Base-by-base conservation (phyloP, 2,797 vertebrate genomes). In the Coracias cyanogaster region DNA sequence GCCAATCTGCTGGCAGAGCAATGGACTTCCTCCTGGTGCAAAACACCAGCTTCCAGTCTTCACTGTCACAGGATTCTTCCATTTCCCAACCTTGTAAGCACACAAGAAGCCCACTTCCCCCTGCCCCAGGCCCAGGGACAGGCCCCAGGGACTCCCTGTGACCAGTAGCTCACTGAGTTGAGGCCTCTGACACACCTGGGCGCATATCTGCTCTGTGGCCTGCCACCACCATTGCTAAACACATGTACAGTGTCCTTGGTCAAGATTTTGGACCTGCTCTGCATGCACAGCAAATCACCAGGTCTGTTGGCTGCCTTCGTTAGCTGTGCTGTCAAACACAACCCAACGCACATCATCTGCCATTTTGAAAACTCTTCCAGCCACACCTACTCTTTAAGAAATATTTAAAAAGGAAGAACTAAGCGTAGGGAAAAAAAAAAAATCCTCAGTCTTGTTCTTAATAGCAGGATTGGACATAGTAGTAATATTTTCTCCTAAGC, bases 171-270 rank as follows among this genome's bases (percentile, higher is more conserved):
- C 24, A 31, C 14, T 5, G 7, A 62, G 18, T n/a, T 0, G 0
- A 88, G 29, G 4, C 3, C 19, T 31, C 16, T 26, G 25, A 17
- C 15, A 3, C 8, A 28, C 39, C 41, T 35, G 12, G 21, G 17
- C 9, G 0, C 15, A 62, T 2, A 0, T 9, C 24, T 12, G 19
- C 16, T 72, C 33, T 69, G 25, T 19, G 12, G 35, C 6, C 28
- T 21, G 7, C 15, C 46, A 37, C 19, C 41, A 65, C 31, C 43
- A 20, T 14, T n/a, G 29, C 1, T n/a, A n/a, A 70, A 57, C 21
- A 62, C 2, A 5, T 5, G 5, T 33, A 79, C 6, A 24, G 24
- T 3, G 17, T 33, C 55, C 49, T 48, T 79, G 24, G 22, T 12
- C 52, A 66, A 74, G 26, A 61, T 55, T 77, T 45, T 49, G 20